These are phyloP conservation scores for Nicator chloris DNA, from an alignment of 2,113 vertebrate species.

Conservation along the genomic window DNA sequence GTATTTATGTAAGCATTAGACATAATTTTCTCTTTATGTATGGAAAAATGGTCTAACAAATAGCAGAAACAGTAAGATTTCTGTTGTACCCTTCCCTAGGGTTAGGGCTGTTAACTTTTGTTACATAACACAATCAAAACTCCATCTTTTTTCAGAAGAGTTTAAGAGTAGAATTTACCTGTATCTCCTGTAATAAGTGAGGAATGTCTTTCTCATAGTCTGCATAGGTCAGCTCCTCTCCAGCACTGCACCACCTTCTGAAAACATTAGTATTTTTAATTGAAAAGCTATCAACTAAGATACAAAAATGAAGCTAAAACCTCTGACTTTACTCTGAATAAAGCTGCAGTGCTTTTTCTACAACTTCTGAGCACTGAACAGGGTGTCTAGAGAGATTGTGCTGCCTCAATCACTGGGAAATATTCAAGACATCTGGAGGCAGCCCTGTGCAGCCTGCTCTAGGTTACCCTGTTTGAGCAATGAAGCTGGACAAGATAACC, in stretches of 20 bases:
- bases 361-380: not conserved
- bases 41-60: not conserved
- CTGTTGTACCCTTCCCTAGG: not conserved
- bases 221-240: not conserved
- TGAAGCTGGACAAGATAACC: not conserved
- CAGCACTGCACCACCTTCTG: not conserved
- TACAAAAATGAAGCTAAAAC: not conserved
- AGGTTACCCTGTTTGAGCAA: not conserved
- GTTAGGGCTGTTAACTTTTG: not conserved
- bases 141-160: not conserved
- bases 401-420: not conserved
- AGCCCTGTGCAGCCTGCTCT: not conserved
- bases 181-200: not conserved
- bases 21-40: not conserved
- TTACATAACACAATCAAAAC: not conserved
- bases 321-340: not conserved
- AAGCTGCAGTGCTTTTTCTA: not conserved
- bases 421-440: not conserved
- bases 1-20: not conserved
- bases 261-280: not conserved
- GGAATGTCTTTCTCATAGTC: not conserved
- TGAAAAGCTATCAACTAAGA: not conserved
- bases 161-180: not conserved
- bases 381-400: not conserved
- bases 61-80: fast-evolving